Evolutionary conservation across 2,888 invertebrate genomes (phyloP).

Genomic region (Euspilapteryx auroguttella): DNA sequence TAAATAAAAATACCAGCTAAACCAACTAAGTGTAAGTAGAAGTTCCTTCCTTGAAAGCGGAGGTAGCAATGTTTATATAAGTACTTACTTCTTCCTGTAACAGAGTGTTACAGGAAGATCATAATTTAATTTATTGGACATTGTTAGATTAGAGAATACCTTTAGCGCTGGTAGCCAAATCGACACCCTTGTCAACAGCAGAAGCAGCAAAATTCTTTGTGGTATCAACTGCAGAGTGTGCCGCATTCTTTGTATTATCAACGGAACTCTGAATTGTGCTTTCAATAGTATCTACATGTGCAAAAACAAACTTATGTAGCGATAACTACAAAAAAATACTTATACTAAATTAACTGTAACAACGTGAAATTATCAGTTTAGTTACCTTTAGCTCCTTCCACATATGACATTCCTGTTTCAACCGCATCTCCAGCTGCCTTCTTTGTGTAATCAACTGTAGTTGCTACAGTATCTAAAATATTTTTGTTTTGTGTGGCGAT

Average conservation of each 20-base stretch:
- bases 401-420: slow-evolving; percentile 7
- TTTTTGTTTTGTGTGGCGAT: no score
- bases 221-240: slow-evolving; percentile 11
- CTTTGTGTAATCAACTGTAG: slow-evolving; percentile 7
- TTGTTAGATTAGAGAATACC: no score
- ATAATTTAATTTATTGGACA: no score
- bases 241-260: slow-evolving; percentile 23
- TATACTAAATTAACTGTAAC: neutral
- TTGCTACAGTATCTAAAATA: slow-evolving; percentile 7
- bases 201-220: slow-evolving; percentile 15
- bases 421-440: slow-evolving; percentile 6
- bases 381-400: slow-evolving; percentile 8
- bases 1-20: no score
- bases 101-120: no score
- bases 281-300: slow-evolving; percentile 15
- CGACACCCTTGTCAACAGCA: slow-evolving; percentile 14
- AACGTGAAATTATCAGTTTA: no score
- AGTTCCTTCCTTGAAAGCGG: slow-evolving; percentile 20
- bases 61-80: slow-evolving; percentile 24
- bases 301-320: no score
- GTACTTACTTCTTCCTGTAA: slow-evolving; percentile 22
- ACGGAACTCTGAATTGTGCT: slow-evolving; percentile 16
- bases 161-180: slow-evolving; percentile 15
- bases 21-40: neutral
- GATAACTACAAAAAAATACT: slow-evolving; percentile 1